Evolutionary conservation across 2,113 vertebrate genomes (phyloP).

Genomic region (Platycercus adscitus): DNA sequence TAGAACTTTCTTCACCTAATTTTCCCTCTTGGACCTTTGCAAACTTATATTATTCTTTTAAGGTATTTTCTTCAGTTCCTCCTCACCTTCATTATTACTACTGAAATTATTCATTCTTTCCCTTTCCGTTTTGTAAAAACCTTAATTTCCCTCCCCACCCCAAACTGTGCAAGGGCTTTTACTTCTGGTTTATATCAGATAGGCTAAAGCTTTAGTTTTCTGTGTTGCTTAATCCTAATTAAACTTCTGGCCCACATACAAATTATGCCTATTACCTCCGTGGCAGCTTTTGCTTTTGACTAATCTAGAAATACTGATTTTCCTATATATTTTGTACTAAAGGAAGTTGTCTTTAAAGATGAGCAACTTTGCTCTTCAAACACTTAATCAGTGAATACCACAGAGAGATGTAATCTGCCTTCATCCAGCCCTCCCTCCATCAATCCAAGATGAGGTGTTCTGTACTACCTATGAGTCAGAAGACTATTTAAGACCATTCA

Average conservation of each 20-base stretch:
- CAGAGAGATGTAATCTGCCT: not conserved
- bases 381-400: not conserved
- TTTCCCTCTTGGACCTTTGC: not conserved
- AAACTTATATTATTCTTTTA: not conserved
- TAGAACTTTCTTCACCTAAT: not conserved
- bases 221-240: constrained; percentile 18
- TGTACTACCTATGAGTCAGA: not conserved
- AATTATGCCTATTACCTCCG: not conserved
- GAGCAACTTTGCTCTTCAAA: constrained; percentile 15
- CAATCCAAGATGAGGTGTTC: not conserved
- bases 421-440: not conserved
- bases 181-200: not conserved
- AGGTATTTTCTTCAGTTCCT: not conserved
- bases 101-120: not conserved
- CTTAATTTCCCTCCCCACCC: not conserved
- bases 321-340: not conserved
- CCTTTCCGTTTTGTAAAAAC: not conserved
- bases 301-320: not conserved
- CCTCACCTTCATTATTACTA: not conserved
- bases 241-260: not conserved
- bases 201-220: not conserved
- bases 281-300: not conserved
- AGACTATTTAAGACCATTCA: not conserved
- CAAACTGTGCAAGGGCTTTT: not conserved
- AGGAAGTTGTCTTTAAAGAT: constrained; percentile 9